Base-by-base conservation (phyloP, 2,113 vertebrate species). In the Pontoporia blainvillei region DNA sequence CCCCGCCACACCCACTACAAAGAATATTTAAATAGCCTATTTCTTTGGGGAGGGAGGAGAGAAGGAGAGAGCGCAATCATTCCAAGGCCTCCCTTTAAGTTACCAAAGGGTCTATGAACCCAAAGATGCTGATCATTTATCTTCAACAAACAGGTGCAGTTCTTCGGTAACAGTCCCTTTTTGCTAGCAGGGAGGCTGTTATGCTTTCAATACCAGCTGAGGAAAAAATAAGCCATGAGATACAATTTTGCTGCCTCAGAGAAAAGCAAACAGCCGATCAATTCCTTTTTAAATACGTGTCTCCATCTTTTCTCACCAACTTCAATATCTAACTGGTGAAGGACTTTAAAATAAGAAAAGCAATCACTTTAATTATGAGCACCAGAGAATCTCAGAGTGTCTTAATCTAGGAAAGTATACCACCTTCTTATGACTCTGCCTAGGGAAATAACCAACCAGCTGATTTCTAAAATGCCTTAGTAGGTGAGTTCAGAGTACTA, bases 351-450 rank as follows among this genome's bases (percentile, higher is more conserved):
- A 61, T 82, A 34, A 85, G 75, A 81, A 95, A 90, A 83, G n/a
- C 62, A 79, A 27, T 44, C 71, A 72, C 64, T 90, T 86, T 69
- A 71, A 57, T 69, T 61, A 79, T 41, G 5, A 78, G 76, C 93
- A 46, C 66, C 78, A 79, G 61, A 92, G 31, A 93, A 34, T 71
- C 62, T 81, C 17, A 41, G 31, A 85, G 46, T 54, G 85, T 86
- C 76, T 85, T 89, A 76, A 75, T 76, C 83, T 91, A 96, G n/a
- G 31, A 85, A 93, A 96, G 27, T 18, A 84, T 7, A 75, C 7
- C 75, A 66, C 7, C 25, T 76, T 96, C 92, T 46, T 44, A 73
- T 67, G 36, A 79, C 14, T 57, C 78, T 79, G 5, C 54, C 39
- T 95, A 86, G 29, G 54, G 27, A 95, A 96, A 90, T 49, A 96